phyloP scores from a whole-genome alignment of 2,113 vertebrate genomes.

The Arothron firmamentum region DNA sequence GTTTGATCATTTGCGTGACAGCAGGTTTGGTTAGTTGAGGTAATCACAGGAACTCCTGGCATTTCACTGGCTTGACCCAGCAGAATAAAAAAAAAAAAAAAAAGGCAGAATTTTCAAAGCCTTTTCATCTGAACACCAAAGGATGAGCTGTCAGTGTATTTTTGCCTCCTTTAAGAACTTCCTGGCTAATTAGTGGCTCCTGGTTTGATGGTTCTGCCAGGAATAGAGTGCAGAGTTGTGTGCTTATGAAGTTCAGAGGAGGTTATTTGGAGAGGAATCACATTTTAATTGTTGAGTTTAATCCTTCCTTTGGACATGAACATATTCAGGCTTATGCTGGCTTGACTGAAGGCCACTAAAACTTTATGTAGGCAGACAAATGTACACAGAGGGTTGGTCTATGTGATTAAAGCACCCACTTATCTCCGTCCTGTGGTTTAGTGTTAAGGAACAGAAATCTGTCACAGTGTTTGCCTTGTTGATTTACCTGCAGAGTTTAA shows the following conservation, averaged over 20 bases:
- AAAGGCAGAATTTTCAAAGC: too few relatives aligned
- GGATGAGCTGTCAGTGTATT: slow-evolving; percentile 1
- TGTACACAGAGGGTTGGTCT: slow-evolving; percentile 1
- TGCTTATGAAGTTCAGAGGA: slow-evolving; percentile 1
- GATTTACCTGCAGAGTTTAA: slow-evolving; percentile 29
- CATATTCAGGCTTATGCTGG: slow-evolving; percentile 12
- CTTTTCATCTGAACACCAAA: slow-evolving; percentile 21
- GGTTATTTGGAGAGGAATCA: background rate
- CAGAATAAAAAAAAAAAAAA: too few relatives aligned
- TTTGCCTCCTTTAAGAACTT: slow-evolving; percentile 17
- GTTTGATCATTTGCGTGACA: too few relatives aligned
- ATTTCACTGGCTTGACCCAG: too few relatives aligned
- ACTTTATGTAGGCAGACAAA: slow-evolving; percentile 8
- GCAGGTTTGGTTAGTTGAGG: too few relatives aligned
- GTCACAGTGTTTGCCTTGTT: slow-evolving; percentile 21
- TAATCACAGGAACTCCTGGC: too few relatives aligned
- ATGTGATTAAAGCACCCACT: slow-evolving; percentile 9
- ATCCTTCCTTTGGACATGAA: slow-evolving; percentile 11
- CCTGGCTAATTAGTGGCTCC: slow-evolving; percentile 38
- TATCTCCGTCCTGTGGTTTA: slow-evolving; percentile 23
- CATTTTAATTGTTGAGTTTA: slow-evolving; percentile 19
- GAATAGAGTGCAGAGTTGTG: background rate
- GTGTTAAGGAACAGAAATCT: slow-evolving; percentile 2
- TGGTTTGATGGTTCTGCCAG: slow-evolving; percentile 20
- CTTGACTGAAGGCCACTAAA: slow-evolving; percentile 1